These are phyloP conservation scores for Caenorhabditis briggsae DNA, from an alignment of 1,140 invertebrate species.

Conservation along the genomic window DNA sequence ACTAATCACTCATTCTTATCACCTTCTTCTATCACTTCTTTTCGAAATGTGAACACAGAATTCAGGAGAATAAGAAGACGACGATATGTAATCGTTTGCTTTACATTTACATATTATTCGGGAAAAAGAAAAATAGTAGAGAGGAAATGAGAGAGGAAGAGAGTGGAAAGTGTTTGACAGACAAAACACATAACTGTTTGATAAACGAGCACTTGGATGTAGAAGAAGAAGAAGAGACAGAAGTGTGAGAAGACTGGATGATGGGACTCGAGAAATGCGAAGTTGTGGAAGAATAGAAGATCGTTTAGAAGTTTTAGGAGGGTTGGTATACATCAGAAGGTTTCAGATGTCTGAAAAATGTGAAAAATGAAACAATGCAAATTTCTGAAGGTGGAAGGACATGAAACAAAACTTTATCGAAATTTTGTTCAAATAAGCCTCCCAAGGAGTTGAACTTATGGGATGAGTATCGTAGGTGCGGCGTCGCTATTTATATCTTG, in stretches of 20 bases:
- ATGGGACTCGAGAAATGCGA: not conserved
- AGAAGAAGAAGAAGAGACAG: not conserved
- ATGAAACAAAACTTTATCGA: too few relatives aligned
- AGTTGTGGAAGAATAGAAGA: not conserved
- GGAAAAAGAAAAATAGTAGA: not conserved
- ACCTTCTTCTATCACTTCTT: not conserved
- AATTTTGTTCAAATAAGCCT: too few relatives aligned
- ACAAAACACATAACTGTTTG: slow-evolving; percentile 56
- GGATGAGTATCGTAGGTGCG: too few relatives aligned
- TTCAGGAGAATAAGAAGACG: not conserved
- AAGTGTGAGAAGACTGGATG: too few relatives aligned
- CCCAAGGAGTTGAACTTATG: too few relatives aligned
- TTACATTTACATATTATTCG: slow-evolving; percentile 54
- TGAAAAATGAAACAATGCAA: too few relatives aligned
- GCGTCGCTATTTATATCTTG: too few relatives aligned
- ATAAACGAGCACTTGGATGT: slow-evolving; percentile 36
- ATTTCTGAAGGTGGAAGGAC: too few relatives aligned
- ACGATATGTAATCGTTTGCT: slow-evolving; percentile 14
- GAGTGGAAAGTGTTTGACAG: slow-evolving; percentile 4
- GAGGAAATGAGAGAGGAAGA: not conserved
- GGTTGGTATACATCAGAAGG: too few relatives aligned
- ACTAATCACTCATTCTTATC: slow-evolving; percentile 49
- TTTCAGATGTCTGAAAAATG: too few relatives aligned
- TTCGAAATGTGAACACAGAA: not conserved
- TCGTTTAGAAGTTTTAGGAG: not conserved